Conservation (phyloP, 2,797 vertebrate species). For the Scarus forsteni region DNA sequence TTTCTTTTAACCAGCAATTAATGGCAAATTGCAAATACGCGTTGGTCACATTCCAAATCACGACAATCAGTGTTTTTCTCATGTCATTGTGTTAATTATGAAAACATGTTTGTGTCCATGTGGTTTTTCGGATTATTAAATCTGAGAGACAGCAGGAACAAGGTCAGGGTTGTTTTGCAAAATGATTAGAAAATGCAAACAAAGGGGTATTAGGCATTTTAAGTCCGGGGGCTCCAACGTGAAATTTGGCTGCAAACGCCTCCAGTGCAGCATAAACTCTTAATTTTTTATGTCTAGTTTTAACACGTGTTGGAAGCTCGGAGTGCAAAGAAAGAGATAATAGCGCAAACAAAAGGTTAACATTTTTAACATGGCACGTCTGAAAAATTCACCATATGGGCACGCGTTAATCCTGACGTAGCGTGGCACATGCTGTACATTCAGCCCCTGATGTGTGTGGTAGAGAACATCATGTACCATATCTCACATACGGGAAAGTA, state of each 20-base stretch:
- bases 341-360: slow-evolving; percentile 11
- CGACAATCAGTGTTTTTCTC: not conserved
- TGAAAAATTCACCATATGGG: not conserved
- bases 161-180: slow-evolving; percentile 56
- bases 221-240: not conserved
- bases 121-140: not conserved
- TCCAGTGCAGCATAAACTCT: not conserved
- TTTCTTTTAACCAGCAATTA: slow-evolving; percentile 29
- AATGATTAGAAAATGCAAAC: slow-evolving; percentile 2
- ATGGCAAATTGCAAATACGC: not conserved
- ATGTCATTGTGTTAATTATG: not conserved
- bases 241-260: not conserved
- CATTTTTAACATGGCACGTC: not conserved
- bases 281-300: not conserved
- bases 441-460: not conserved
- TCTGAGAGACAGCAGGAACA: slow-evolving; percentile 20
- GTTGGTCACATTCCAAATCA: not conserved
- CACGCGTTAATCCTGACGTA: not conserved
- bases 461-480: slow-evolving; percentile 59
- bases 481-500: slow-evolving; percentile 3
- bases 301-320: not conserved
- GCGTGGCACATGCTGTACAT: slow-evolving; percentile 34
- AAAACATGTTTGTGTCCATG: not conserved
- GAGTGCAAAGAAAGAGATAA: not conserved
- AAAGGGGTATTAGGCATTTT: not conserved